Base-by-base conservation (phyloP, 2,113 vertebrate genomes). In the Limanda limanda region DNA sequence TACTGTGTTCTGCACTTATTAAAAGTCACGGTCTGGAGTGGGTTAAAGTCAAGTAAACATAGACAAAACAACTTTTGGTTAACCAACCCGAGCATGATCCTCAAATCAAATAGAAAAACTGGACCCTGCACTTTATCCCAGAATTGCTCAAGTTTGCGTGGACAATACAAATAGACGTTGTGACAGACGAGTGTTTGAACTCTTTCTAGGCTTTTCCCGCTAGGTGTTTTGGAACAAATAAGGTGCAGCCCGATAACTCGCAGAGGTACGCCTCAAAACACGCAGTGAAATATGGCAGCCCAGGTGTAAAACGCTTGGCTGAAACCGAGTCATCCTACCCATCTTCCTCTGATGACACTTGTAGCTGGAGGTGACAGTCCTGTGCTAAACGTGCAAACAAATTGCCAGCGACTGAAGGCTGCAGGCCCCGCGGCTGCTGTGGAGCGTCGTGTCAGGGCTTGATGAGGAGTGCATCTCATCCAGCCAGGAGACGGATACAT, bases 361-460 rank as follows among this genome's bases (percentile, higher is more conserved):
- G 35, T 66, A 60, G 70, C 88, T 72, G 59, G 54, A 83, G 83
- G 81, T 37, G 60, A 84, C 23, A 21, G 47, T 66, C 27, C 25
- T 25, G 68, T 15, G 0, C 14, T 60, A 67, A 81, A 86, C 23
- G 47, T 79, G 78, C 82, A 82, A 86, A 85, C 86, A 89, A 86
- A 86, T 76, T 70, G 78, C 61, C 27, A 60, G 77, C 63, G 68
- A 68, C 64, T 78, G 47, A 77, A 13, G 66, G 52, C 79, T 73
- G 84, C 60, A 37, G 14, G 37, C 77, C 85, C 84, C 13, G 68
- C 51, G 65, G 90, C 81, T 55, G 45, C 71, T 6, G 57, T 24
- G 12, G 15, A 0, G 65, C 7, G 56, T 91, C 88, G 7, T 88
- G 89, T 91, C 9, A 20, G 17, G 92, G 86, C 89, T 86, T 88